Conservation (phyloP, 2,888 invertebrate genomes). For the Pasiphila rectangulata region DNA sequence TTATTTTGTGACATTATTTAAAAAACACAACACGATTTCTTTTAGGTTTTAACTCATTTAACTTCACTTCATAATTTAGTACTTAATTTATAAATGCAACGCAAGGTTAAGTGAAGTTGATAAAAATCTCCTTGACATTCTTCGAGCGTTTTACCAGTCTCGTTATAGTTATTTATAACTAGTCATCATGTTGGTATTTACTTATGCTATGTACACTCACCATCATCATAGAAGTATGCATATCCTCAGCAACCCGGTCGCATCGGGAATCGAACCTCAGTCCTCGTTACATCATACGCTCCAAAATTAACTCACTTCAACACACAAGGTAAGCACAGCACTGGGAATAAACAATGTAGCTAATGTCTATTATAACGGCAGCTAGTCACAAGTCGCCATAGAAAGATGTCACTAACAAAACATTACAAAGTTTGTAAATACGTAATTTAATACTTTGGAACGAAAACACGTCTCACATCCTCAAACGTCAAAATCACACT, state of each 20-base stretch:
- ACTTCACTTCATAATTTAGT: conserved; percentile 3
- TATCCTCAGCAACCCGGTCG: conserved; percentile 51
- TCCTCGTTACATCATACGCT: conserved; percentile 72
- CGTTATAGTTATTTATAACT: conserved; percentile 3
- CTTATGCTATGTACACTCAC: conserved; percentile 46
- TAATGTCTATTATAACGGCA: conserved; percentile 24
- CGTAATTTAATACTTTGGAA: conserved; percentile 50
- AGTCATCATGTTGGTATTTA: not conserved
- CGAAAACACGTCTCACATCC: conserved; percentile 39
- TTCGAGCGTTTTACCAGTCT: conserved; percentile 3
- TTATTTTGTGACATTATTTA: too few relatives aligned
- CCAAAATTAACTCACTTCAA: conserved; percentile 72
- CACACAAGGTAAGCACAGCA: conserved; percentile 73
- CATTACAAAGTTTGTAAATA: conserved; percentile 75
- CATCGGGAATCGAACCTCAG: conserved; percentile 67
- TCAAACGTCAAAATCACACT: conserved; percentile 47
- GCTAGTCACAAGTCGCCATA: conserved; percentile 28
- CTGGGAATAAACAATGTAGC: conserved; percentile 47
- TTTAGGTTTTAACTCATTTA: not conserved
- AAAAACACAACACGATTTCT: not conserved
- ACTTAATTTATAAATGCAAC: conserved; percentile 5
- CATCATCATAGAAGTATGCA: conserved; percentile 79
- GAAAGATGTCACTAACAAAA: conserved; percentile 56
- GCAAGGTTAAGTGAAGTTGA: conserved; percentile 10
- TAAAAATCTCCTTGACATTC: conserved; percentile 25